Evolutionary conservation across 37 sponge, comb jelly and placozoan species (phyloP), one percentile per base, ranked within the genome.

Genomic region (Geodia barretti): DNA sequence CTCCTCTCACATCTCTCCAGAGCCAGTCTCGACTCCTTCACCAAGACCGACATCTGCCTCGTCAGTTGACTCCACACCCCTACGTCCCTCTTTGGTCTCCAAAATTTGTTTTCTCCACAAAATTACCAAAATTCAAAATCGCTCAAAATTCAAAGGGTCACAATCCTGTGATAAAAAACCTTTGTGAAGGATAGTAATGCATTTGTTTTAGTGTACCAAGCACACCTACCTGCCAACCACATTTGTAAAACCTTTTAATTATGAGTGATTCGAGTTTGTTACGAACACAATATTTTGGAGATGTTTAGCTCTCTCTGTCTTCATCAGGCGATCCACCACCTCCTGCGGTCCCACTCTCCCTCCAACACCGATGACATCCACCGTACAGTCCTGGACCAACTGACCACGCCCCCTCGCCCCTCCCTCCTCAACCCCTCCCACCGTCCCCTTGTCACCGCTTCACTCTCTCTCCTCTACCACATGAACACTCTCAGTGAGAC

Each of bases 281-380:
- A n/a, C n/a, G n/a, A n/a, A n/a, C n/a, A n/a, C n/a, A n/a, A n/a
- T n/a, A n/a, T n/a, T n/a, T n/a, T n/a, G n/a, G n/a, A n/a, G n/a
- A n/a, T n/a, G n/a, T n/a, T n/a, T n/a, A n/a, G n/a, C n/a, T n/a
- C n/a, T n/a, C n/a, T n/a, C n/a, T n/a, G n/a, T n/a, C n/a, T n/a
- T n/a, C n/a, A n/a, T n/a, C 42, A 90, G 86, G 86, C 91, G n/a
- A 63, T 90, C 26, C 70, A 69, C 58, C 39, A 66, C 41, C 75
- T 90, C 39, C 60, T 64, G 33, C 54, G 31, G 29, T 68, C 65
- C 25, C 73, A 82, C 34, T 65, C 60, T 21, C 70, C 83, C 23
- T 11, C 25, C 59, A 72, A 71, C 64, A 29, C 20, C 24, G 30
- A 33, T 0, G 62, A 29, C 20, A 72, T 83, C 70, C 19, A 64